Percentiles rank a stretch among this genome's conserved stretches.
phyloP scores from a whole-genome alignment of 2,888 invertebrate species.

The Amorpha juglandis region DNA sequence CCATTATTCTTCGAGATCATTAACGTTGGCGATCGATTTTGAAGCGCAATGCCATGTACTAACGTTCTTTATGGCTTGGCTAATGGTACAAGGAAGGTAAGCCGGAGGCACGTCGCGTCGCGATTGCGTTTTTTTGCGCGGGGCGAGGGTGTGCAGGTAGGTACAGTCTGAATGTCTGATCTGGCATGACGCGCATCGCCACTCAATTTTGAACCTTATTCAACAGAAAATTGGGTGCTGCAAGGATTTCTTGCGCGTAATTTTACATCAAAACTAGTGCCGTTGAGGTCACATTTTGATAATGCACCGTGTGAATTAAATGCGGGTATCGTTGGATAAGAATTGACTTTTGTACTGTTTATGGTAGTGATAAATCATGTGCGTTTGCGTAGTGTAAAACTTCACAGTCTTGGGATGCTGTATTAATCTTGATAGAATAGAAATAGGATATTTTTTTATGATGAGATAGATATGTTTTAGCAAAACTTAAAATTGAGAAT shows the following conservation, averaged over 20 bases:
- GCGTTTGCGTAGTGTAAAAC: neutral
- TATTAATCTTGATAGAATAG: no score
- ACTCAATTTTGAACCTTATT: neutral
- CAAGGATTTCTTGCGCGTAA: neutral
- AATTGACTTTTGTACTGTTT: constrained; percentile 1
- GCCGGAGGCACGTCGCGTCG: neutral
- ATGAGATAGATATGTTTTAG: no score
- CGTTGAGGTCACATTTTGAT: neutral
- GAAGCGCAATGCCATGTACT: neutral
- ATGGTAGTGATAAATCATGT: neutral
- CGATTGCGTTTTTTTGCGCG: constrained; percentile 21
- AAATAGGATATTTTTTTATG: no score
- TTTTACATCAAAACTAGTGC: neutral
- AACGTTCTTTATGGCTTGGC: neutral
- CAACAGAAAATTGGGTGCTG: neutral
- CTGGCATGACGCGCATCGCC: neutral
- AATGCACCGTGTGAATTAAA: constrained; percentile 9
- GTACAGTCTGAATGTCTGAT: neutral
- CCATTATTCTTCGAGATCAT: constrained; percentile 14
- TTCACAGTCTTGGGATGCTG: no score
- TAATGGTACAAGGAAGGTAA: constrained; percentile 1
- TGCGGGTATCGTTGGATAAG: neutral
- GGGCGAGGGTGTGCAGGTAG: neutral
- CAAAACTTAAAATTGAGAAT: no score
- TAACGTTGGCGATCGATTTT: neutral